Conservation (phyloP, 2,797 vertebrate species). For the Liasis olivaceus region DNA sequence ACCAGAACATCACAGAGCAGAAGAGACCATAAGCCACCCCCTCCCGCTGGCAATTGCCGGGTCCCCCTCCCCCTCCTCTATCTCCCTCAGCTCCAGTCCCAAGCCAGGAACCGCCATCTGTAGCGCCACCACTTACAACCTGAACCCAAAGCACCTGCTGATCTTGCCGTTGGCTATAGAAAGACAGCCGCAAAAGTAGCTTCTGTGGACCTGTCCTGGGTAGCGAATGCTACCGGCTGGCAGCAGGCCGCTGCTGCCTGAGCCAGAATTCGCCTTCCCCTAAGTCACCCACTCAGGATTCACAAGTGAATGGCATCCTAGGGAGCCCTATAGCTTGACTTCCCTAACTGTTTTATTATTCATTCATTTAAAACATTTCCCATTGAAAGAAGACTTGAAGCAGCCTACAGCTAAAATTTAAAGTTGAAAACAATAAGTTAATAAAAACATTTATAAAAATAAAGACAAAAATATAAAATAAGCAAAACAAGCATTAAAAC, state of each 20-base stretch:
- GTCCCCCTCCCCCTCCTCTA: too few species aligned
- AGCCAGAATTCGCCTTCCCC: not conserved
- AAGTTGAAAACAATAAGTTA: not conserved
- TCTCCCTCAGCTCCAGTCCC: not conserved
- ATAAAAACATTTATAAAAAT: too few species aligned
- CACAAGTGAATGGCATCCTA: too few species aligned
- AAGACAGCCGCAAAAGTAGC: not conserved
- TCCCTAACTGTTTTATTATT: too few species aligned
- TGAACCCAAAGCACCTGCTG: not conserved
- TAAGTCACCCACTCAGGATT: too few species aligned
- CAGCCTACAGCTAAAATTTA: not conserved
- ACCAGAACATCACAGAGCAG: too few species aligned
- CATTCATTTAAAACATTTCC: too few species aligned
- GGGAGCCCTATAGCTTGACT: too few species aligned
- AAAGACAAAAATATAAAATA: not conserved
- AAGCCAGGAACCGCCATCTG: not conserved
- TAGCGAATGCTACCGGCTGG: not conserved
- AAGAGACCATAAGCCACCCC: not conserved
- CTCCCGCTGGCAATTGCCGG: not conserved
- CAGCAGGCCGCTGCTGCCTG: not conserved
- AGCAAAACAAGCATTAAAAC: not conserved
- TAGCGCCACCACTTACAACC: not conserved
- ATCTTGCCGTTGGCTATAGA: not conserved
- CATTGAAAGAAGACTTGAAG: not conserved
- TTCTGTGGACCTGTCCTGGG: not conserved